A percentile compares a stretch with the other conserved stretches of the same genome.
Conservation (phyloP, 2,113 vertebrate genomes). For the Phaethon lepturus region DNA sequence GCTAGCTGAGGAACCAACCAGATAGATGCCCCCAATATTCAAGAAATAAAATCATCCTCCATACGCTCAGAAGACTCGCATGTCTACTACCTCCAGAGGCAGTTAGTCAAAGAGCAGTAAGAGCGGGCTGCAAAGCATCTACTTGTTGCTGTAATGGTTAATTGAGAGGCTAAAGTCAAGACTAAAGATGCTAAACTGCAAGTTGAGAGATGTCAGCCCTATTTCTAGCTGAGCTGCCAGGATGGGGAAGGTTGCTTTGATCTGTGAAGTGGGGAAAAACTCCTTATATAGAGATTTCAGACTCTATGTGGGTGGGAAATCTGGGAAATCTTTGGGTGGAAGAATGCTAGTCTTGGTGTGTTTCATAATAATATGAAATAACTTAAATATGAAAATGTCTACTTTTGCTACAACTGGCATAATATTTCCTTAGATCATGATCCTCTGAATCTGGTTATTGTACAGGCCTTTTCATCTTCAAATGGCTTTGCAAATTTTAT, state of each 20-base stretch:
- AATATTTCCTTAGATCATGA: conserved; percentile 31
- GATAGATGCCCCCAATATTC: no score
- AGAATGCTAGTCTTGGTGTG: conserved; percentile 24
- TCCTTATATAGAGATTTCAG: conserved; percentile 19
- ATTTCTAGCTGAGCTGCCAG: background rate
- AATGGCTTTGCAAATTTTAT: conserved; percentile 28
- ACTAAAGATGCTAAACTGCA: background rate
- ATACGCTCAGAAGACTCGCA: rapidly evolving
- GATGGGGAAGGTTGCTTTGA: background rate
- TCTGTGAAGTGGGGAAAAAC: background rate
- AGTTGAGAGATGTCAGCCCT: background rate
- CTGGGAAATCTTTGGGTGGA: conserved; percentile 18
- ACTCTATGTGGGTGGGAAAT: conserved; percentile 51
- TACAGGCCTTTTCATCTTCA: background rate
- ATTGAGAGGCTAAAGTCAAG: background rate
- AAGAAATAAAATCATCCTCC: background rate
- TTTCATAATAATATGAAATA: conserved; percentile 50
- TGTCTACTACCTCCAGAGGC: background rate
- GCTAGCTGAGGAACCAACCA: background rate
- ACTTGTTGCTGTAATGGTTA: background rate
- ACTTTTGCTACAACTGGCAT: conserved; percentile 46
- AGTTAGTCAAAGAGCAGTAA: background rate
- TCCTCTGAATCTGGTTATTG: conserved; percentile 31
- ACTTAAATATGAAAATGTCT: conserved; percentile 41
- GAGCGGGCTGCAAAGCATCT: background rate